phyloP scores from a whole-genome alignment of 92 coral and sea anemone species.

The Porites lobata region DNA sequence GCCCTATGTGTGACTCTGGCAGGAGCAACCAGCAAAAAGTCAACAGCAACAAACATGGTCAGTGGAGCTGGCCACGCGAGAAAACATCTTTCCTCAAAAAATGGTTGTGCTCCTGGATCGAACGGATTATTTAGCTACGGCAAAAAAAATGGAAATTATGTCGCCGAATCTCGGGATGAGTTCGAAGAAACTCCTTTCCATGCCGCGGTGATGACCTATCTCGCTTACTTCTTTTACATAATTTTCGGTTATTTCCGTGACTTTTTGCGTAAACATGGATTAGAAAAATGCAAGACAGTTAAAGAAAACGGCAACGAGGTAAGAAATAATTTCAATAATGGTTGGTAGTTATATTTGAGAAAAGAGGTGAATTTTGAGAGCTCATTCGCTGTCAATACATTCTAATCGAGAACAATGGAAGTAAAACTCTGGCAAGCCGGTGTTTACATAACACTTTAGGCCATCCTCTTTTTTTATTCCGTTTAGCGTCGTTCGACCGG shows the following conservation, averaged over 20 bases:
- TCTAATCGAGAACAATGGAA: too few relatives aligned
- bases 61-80: conserved; percentile 42
- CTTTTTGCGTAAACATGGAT: conserved; percentile 91
- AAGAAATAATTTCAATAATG: background rate
- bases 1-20: too few relatives aligned
- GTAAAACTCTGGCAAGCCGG: too few relatives aligned
- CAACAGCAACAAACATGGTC: conserved; percentile 42
- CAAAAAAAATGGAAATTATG: conserved; percentile 21
- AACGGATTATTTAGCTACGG: conserved; percentile 64
- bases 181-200: conserved; percentile 89
- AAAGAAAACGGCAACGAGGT: conserved; percentile 89
- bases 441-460: too few relatives aligned
- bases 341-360: too few relatives aligned
- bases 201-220: conserved; percentile 89
- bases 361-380: background rate
- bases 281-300: conserved; percentile 83
- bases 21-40: background rate
- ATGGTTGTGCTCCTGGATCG: conserved; percentile 70
- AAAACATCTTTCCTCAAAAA: conserved; percentile 42
- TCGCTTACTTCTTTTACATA: conserved; percentile 86
- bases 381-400: background rate
- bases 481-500: too few relatives aligned
- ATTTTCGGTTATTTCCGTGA: conserved; percentile 94
- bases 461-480: too few relatives aligned
- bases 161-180: conserved; percentile 62